These are phyloP conservation scores for Cyanoderma ruficeps DNA, from an alignment of 2,113 vertebrate species.

Conservation along the genomic window DNA sequence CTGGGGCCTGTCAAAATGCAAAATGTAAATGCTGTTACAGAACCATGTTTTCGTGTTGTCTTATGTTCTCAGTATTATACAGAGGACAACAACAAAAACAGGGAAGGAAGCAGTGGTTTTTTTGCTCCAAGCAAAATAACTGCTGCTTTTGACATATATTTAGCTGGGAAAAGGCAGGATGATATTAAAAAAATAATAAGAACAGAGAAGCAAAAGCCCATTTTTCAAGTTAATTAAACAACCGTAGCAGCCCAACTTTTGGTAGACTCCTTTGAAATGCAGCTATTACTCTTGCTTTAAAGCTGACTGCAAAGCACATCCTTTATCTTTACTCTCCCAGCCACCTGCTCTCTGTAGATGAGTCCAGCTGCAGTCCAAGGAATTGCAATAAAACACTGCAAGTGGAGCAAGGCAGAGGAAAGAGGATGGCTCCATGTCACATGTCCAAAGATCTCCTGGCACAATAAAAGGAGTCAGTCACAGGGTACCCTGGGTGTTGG, in stretches of 20 bases:
- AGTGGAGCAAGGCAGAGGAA: neutral
- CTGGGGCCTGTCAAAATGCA: neutral
- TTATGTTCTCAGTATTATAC: neutral
- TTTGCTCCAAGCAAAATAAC: neutral
- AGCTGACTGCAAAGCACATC: neutral
- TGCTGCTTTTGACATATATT: neutral
- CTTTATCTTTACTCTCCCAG: neutral
- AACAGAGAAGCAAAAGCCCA: neutral
- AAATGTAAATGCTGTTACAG: neutral
- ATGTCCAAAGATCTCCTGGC: neutral
- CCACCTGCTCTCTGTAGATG: neutral
- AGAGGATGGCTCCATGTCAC: neutral
- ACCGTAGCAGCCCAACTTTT: neutral
- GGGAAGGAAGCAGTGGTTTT: neutral
- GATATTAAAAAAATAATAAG: neutral
- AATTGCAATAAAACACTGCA: neutral
- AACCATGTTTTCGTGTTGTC: neutral
- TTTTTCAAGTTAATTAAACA: constrained; percentile 41
- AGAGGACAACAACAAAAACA: neutral
- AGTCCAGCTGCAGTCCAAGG: neutral
- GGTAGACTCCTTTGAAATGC: neutral
- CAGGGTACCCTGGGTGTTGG: rapidly evolving
- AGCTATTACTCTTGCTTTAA: neutral
- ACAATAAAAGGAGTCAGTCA: neutral
- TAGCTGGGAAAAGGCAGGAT: neutral